phyloP scores from a whole-genome alignment of 2,113 vertebrate genomes.

The Chloropsis hardwickii region DNA sequence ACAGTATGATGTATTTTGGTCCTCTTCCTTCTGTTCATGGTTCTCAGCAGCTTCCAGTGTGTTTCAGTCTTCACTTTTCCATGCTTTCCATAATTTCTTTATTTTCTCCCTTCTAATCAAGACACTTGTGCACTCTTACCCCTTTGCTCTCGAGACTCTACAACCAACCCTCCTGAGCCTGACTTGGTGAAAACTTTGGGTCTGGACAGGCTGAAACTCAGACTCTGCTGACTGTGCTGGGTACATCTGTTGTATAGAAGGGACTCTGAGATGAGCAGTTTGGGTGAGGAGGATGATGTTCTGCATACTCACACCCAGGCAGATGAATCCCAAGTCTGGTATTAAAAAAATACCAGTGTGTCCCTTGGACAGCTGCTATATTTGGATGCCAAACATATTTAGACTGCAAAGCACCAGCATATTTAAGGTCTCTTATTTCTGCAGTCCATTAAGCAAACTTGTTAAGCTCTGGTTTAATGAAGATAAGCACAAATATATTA shows the following conservation, averaged over 20 bases:
- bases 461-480: constrained; percentile 6
- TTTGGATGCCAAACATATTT: not conserved
- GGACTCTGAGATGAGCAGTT: not conserved
- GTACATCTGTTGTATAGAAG: not conserved
- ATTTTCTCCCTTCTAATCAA: not conserved
- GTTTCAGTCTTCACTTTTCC: not conserved
- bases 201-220: not conserved
- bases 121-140: not conserved
- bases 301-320: not conserved
- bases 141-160: not conserved
- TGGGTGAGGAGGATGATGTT: not conserved
- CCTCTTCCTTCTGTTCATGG: not conserved
- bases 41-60: not conserved
- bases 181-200: not conserved
- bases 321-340: not conserved
- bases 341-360: accelerated
- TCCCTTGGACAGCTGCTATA: not conserved
- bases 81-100: not conserved
- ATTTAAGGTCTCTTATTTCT: not conserved
- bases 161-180: not conserved
- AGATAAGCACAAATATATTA: not conserved
- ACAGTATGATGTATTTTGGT: not conserved
- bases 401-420: not conserved
- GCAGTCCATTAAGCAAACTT: not conserved
- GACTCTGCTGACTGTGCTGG: not conserved